Conservation (phyloP, 2,888 invertebrate genomes). For the Leptura quadrifasciata region DNA sequence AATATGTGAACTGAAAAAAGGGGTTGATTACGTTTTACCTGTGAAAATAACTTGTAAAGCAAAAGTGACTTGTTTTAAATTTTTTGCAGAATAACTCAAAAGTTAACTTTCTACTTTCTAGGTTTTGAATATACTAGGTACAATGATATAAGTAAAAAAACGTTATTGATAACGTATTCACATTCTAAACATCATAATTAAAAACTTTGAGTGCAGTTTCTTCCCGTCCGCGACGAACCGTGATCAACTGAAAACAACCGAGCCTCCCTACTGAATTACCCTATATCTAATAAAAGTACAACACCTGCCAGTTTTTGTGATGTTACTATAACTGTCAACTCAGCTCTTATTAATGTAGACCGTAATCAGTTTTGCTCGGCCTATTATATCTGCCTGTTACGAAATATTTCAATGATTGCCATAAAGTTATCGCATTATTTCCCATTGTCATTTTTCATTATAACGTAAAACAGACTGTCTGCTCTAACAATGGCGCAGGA, state of each 20-base stretch:
- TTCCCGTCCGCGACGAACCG: neutral
- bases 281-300: constrained; percentile 40
- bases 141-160: no score
- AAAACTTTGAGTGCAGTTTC: constrained; percentile 1
- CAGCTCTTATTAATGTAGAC: constrained; percentile 23
- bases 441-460: constrained; percentile 37
- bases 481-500: constrained; percentile 16
- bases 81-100: no score
- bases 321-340: constrained; percentile 25
- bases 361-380: constrained; percentile 25
- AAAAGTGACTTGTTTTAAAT: no score
- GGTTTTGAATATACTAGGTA: no score
- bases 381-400: constrained; percentile 26
- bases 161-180: no score
- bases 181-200: neutral
- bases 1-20: no score
- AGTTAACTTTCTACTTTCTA: no score
- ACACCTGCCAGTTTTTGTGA: constrained; percentile 44
- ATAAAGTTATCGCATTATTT: constrained; percentile 29
- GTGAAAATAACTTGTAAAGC: no score
- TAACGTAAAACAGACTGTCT: constrained; percentile 36
- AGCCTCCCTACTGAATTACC: constrained; percentile 31
- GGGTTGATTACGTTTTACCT: no score
- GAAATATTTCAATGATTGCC: constrained; percentile 37
- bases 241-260: constrained; percentile 1